Conservation (phyloP, 2,888 invertebrate species). For the Drosophila borealis region DNA sequence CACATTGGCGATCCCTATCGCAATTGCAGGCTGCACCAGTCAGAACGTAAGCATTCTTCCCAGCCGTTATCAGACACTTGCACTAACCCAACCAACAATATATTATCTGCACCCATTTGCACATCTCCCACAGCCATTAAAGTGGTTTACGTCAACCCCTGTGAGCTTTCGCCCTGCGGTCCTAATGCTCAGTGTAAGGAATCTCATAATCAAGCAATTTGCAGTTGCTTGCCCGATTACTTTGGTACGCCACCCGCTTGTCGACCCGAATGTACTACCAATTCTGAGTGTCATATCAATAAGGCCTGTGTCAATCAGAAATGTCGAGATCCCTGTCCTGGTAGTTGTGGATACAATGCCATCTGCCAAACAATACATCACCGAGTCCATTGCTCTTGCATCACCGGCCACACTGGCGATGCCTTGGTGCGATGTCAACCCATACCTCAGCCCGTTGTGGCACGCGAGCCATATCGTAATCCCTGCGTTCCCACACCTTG, state of each 20-base stretch:
- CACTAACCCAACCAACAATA: conserved; percentile 53
- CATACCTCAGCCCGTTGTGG: conserved; percentile 70
- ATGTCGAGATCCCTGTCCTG: conserved; percentile 87
- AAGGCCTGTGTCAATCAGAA: conserved; percentile 87
- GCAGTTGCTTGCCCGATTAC: conserved; percentile 87
- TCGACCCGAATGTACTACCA: conserved; percentile 88
- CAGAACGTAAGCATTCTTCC: conserved; percentile 81
- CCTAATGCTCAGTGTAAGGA: conserved; percentile 90
- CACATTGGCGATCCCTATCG: conserved; percentile 90
- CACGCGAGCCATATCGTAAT: conserved; percentile 83
- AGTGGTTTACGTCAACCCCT: conserved; percentile 87
- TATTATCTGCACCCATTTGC: conserved; percentile 49
- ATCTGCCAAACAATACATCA: conserved; percentile 87
- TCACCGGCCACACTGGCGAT: conserved; percentile 88
- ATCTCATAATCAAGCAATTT: conserved; percentile 87
- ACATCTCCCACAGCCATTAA: conserved; percentile 40
- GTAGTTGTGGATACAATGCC: conserved; percentile 88
- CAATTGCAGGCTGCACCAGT: conserved; percentile 82
- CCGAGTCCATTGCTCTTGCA: conserved; percentile 87
- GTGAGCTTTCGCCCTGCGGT: conserved; percentile 91
- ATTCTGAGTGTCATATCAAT: conserved; percentile 87
- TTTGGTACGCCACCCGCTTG: conserved; percentile 89
- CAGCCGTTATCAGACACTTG: conserved; percentile 15
- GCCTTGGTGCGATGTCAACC: conserved; percentile 89
- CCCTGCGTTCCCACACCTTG: conserved; percentile 89